A percentile compares a stretch with the other conserved stretches of the same genome.
Evolutionary conservation across 2,113 vertebrate genomes (phyloP).

Genomic region (Oncorhynchus kisutch): DNA sequence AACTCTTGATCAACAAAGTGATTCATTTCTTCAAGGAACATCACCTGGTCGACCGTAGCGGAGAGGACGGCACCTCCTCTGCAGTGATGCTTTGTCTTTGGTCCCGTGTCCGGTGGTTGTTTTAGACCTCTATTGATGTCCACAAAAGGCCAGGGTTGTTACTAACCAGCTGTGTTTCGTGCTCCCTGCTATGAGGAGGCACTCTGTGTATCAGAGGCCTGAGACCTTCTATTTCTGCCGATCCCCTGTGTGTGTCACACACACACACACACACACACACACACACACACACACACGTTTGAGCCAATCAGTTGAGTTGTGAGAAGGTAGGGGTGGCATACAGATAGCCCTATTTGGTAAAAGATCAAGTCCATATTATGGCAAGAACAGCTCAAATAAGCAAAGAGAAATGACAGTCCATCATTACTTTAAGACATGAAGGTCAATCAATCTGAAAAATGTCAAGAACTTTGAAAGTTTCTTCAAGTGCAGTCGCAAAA

Average conservation of each 20-base stretch:
- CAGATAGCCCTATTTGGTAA: too few relatives aligned
- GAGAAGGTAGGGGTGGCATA: too few relatives aligned
- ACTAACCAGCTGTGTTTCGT: constrained; percentile 2
- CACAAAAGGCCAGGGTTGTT: constrained; percentile 23
- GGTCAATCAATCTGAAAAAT: too few relatives aligned
- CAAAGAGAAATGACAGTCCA: too few relatives aligned
- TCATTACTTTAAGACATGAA: too few relatives aligned
- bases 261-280: constrained; percentile 5
- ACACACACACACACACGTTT: constrained; percentile 3
- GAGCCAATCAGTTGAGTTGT: too few relatives aligned
- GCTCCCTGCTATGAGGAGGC: constrained; percentile 29
- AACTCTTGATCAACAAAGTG: background rate
- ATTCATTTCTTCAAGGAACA: background rate
- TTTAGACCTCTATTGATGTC: constrained; percentile 13
- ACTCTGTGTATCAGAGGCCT: constrained; percentile 8
- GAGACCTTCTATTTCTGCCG: constrained; percentile 6
- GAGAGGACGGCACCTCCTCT: background rate
- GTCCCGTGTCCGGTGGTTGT: constrained; percentile 18
- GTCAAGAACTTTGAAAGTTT: too few relatives aligned
- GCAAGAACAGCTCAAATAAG: too few relatives aligned
- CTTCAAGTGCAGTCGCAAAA: too few relatives aligned
- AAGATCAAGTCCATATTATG: too few relatives aligned
- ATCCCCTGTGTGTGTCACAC: constrained; percentile 12
- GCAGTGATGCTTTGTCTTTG: background rate
- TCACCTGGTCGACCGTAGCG: background rate